Conservation (phyloP, 2,113 vertebrate species). For the Corythornis vintsioides region DNA sequence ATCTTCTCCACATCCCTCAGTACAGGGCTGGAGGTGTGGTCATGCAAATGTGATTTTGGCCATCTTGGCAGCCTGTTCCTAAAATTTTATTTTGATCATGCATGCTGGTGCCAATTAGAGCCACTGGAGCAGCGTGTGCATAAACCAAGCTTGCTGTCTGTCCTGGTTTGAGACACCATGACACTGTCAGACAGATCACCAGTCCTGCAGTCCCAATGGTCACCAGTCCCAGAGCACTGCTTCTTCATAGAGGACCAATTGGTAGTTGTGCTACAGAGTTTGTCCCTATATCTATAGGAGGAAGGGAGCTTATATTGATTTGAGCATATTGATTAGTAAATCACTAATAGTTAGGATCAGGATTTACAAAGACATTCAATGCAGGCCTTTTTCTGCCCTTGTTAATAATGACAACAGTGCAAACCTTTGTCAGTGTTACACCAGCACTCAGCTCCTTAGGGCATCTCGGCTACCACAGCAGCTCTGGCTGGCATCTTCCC, state of each 20-base stretch:
- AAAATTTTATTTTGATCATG: rapidly evolving
- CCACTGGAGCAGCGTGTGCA: not conserved
- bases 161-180: too few relatives aligned
- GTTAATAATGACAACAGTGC: not conserved
- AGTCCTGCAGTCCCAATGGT: too few relatives aligned
- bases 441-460: not conserved
- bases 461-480: not conserved
- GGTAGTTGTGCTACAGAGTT: not conserved
- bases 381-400: not conserved
- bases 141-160: not conserved
- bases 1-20: not conserved
- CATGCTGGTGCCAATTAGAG: not conserved
- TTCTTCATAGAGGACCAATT: not conserved
- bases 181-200: too few relatives aligned
- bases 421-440: not conserved
- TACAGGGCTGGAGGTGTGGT: not conserved
- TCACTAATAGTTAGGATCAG: not conserved
- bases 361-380: not conserved
- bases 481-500: not conserved
- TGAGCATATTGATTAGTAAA: not conserved
- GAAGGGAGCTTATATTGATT: not conserved
- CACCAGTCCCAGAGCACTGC: rapidly evolving
- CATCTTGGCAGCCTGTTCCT: not conserved
- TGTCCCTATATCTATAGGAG: not conserved
- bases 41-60: not conserved